Percentiles rank a stretch among this genome's conserved stretches.
Conservation (phyloP, 2,797 vertebrate genomes). For the Phrynocephalus vlangalii region DNA sequence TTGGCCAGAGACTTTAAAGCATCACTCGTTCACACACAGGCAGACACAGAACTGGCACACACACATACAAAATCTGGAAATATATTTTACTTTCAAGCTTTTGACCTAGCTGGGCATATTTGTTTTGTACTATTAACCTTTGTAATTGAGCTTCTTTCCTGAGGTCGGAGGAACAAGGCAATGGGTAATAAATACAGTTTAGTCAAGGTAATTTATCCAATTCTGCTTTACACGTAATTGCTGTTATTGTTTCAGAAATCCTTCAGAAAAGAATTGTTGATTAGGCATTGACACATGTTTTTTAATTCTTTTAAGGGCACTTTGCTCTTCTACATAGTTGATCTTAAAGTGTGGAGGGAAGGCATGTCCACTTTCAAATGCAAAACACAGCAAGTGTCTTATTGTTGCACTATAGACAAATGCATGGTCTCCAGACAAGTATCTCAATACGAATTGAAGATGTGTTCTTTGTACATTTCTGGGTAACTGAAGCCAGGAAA, state of each 20-base stretch:
- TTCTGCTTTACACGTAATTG: constrained; percentile 41
- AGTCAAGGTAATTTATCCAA: constrained; percentile 29
- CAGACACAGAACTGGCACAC: not conserved
- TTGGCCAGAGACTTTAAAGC: constrained; percentile 80
- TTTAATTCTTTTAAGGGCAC: fast-evolving
- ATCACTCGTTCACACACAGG: constrained; percentile 45
- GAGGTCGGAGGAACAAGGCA: constrained; percentile 38
- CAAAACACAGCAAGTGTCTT: too few species aligned
- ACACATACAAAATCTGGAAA: constrained; percentile 39
- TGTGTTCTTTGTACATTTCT: too few species aligned
- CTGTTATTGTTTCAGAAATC: constrained; percentile 29
- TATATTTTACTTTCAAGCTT: constrained; percentile 56
- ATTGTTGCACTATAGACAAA: too few species aligned
- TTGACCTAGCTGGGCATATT: constrained; percentile 59
- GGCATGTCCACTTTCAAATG: too few species aligned
- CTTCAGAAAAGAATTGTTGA: constrained; percentile 21
- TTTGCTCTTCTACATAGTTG: not conserved
- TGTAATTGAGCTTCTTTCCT: constrained; percentile 56
- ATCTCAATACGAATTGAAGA: too few species aligned
- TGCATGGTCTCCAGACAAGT: too few species aligned
- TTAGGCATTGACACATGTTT: not conserved
- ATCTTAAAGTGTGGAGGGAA: not conserved
- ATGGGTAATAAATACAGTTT: constrained; percentile 9
- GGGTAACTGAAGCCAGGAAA: too few species aligned
- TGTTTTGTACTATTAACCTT: constrained; percentile 60